A percentile compares a stretch with the other conserved stretches of the same genome.
These are phyloP conservation scores for Sarotherodon lohbergeri DNA, from an alignment of 2,113 vertebrate species.

Conservation along the genomic window DNA sequence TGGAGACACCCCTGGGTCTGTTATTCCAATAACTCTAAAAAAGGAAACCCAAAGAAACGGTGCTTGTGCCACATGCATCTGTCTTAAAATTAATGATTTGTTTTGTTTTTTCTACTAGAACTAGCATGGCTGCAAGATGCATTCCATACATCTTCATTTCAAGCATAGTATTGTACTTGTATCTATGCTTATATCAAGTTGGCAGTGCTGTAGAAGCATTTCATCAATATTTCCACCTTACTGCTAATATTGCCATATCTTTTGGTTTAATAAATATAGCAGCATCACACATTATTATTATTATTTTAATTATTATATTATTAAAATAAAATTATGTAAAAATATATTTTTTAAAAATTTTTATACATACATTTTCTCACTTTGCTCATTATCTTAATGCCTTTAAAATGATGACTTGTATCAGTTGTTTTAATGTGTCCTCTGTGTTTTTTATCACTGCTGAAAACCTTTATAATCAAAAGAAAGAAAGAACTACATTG, in stretches of 20 bases:
- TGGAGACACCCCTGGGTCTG: neutral
- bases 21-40: neutral
- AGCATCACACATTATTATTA: neutral
- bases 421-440: neutral
- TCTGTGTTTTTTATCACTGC: neutral
- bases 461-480: neutral
- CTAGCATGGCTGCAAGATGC: neutral
- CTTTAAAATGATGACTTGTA: neutral
- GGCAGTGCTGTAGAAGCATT: fast-evolving
- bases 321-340: neutral
- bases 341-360: neutral
- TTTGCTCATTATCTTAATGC: neutral
- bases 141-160: neutral
- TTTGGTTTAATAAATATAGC: neutral
- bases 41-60: neutral
- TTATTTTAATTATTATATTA: neutral
- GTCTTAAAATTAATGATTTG: neutral
- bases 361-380: neutral
- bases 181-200: neutral
- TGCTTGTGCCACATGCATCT: fast-evolving
- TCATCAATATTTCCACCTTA: neutral
- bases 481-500: neutral
- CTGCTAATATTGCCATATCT: neutral
- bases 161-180: neutral
- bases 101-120: neutral